Evolutionary conservation across 1,140 invertebrate genomes (phyloP), one percentile per base, ranked within the genome.

Genomic region (Chironomus striatipennis): DNA sequence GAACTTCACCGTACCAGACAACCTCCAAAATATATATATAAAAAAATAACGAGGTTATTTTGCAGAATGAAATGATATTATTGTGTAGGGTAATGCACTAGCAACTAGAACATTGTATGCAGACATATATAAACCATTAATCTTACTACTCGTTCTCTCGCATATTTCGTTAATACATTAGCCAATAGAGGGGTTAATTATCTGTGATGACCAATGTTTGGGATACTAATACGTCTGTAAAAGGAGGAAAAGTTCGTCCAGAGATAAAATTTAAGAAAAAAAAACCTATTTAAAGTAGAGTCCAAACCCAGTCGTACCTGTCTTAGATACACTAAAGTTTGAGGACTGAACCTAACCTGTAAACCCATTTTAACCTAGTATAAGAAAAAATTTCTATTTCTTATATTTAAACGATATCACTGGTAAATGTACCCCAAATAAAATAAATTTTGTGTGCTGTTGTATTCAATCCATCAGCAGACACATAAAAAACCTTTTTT

Each of bases 101-200:
- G n/a, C 47, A 57, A 57, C 47, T 57, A 57, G 47, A 57, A 57
- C 47, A 57, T 57, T 57, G 47, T 57, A n/a, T 57, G 47, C 47
- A 57, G 47, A 57, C 47, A 57, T 57, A 5, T 57, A 57, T 15
- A 57, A 57, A 57, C 47, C 47, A 57, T 57, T 57, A 57, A 57
- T 57, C 47, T 57, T 57, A 57, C 12, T 57, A 5, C 24, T 57
- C 47, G 47, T 57, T 57, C 47, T n/a, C 47, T 57, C 43, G 43
- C 15, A 47, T 47, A 47, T 47, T 47, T 47, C 7, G 15, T 57
- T 34, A 34, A 34, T 57, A 57, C 47, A 15, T 57, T 57, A n/a
- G 47, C 47, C 47, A 57, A 57, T 57, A 34, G 24, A 34, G 24
- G 24, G 24, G 5, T 34, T 34, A 5, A 34, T 34, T 34, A 34